Evolutionary conservation across 2,113 vertebrate genomes (phyloP), one percentile per base, ranked within the genome.

Genomic region (Lepisosteus osseus): DNA sequence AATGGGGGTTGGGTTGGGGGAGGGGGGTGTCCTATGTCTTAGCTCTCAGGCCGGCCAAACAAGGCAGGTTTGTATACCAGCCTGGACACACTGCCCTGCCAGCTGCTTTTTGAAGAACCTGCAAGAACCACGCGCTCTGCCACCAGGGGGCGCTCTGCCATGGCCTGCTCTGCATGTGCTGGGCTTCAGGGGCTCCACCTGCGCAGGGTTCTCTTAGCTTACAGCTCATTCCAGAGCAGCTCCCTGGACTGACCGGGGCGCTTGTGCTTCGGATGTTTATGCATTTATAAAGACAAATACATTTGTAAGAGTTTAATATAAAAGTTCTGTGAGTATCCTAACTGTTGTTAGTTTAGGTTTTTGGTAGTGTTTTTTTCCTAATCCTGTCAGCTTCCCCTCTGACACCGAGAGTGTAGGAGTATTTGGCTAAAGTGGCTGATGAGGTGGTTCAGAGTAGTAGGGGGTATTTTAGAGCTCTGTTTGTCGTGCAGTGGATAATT

Each of bases 291-390:
- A 87, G 90, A 84, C 85, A 77, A 87, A 86, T 88, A 87, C 87
- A 92, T 92, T 93, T 90, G 86, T 93, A 91, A 90, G 90, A 86
- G 83, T 90, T 91, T 92, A 91, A 90, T 93, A 93, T 93, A 91
- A 91, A 84, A 75, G 80, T 90, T 90, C 90, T 86, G 89, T 91
- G 90, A 82, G 83, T 84, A 82, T 87, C 83, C 85, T 86, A 82
- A 86, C 73, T 84, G 83, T 85, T 84, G 83, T 85, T 87, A 70
- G 82, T 80, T 84, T 90, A 85, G 84, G 86, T 86, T 78, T 84
- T 80, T 77, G 67, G 78, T 75, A 83, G 82, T 82, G 83, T 83
- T 80, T 78, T 85, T 74, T 15, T 73, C 70, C 29, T 29, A 29
- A 29, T 29, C 29, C 29, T 29, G 29, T 29, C 29, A 29, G 29